Base-by-base conservation (phyloP, 2,888 invertebrate genomes). In the Ichneumoninae sp. region DNA sequence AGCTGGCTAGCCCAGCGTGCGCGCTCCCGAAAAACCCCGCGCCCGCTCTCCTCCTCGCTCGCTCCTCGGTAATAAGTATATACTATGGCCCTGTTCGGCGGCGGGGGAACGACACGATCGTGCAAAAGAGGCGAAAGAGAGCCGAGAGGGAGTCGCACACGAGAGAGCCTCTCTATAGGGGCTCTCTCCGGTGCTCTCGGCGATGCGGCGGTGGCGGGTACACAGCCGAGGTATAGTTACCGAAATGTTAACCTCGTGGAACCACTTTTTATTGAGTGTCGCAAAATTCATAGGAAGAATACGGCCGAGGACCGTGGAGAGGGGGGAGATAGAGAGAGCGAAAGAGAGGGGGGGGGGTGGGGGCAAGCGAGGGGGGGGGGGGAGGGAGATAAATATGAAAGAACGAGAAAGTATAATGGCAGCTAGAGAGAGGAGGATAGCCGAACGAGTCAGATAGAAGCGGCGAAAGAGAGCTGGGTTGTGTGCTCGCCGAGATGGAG, bases 181-280 rank as follows among this genome's bases (percentile, higher is more conserved):
- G 80, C 70, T 73, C 77, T 10, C 60, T 40, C 40, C 40, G 16
- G 44, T 73, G 73, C 44, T 52, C 44, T 70, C 33, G 16, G 13
- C 19, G 73, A 33, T 50, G 70, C 54, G 73, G 22, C 63, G 26
- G 71, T 60, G 60, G 86, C 85, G 91, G 90, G 89, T 90, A 90
- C 36, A 47, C n/a, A n/a, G 50, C 91, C 91, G 93, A 92, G 93
- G 93, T 93, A 93, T 93, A 93, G 94, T 94, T 93, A 93, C 94
- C 94, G 93, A 94, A 94, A 94, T 94, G 94, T 95, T 95, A 95
- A 95, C 95, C 94, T 95, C 94, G 95, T 94, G 95, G 95, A 95
- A 95, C 95, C 95, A 95, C 95, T 95, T 95, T 95, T 95, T 95
- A 95, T 95, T 94, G 95, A 94, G 94, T 95, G 94, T 95, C 94